A percentile compares a stretch with the other conserved stretches of the same genome.
Evolutionary conservation across 2,797 vertebrate species (phyloP).

Genomic region (Myotis vivesi): DNA sequence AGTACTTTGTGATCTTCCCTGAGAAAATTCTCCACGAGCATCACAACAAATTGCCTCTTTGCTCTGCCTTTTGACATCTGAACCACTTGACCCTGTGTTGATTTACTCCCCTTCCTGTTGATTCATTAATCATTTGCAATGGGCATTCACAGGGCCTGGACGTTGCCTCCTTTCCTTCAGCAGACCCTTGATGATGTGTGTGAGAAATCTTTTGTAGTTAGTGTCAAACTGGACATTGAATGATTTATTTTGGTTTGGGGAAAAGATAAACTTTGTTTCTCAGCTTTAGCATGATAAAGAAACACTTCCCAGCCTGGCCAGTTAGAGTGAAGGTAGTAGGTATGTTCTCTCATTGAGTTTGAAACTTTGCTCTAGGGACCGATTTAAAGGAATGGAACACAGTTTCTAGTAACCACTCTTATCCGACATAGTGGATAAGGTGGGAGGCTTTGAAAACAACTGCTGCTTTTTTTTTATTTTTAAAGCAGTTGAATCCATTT

Average conservation of each 20-base stretch:
- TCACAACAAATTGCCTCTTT: constrained; percentile 35
- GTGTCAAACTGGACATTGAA: constrained; percentile 21
- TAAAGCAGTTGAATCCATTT: not conserved
- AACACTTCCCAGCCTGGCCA: not conserved
- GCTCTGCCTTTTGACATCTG: not conserved
- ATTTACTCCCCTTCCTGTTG: constrained; percentile 42
- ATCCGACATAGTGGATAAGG: not conserved
- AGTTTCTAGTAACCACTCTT: not conserved
- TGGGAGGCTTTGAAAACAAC: not conserved
- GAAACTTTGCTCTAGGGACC: not conserved
- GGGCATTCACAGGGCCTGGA: not conserved
- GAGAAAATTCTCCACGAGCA: constrained; percentile 23
- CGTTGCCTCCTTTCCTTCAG: constrained; percentile 13
- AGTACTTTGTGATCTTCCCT: not conserved
- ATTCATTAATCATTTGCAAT: constrained; percentile 67
- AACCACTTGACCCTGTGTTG: not conserved
- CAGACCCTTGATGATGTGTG: not conserved
- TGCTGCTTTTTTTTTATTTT: not conserved
- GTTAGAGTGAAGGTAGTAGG: not conserved
- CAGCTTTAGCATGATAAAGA: constrained; percentile 19
- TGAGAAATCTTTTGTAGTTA: constrained; percentile 55
- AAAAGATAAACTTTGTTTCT: constrained; percentile 56
- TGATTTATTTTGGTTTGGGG: constrained; percentile 68
- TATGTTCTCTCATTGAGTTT: not conserved
- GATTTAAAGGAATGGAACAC: not conserved